Percentiles rank a stretch among this genome's conserved stretches.
These are phyloP conservation scores for Oedothorax gibbosus DNA, from an alignment of 1,140 invertebrate species.

Conservation along the genomic window DNA sequence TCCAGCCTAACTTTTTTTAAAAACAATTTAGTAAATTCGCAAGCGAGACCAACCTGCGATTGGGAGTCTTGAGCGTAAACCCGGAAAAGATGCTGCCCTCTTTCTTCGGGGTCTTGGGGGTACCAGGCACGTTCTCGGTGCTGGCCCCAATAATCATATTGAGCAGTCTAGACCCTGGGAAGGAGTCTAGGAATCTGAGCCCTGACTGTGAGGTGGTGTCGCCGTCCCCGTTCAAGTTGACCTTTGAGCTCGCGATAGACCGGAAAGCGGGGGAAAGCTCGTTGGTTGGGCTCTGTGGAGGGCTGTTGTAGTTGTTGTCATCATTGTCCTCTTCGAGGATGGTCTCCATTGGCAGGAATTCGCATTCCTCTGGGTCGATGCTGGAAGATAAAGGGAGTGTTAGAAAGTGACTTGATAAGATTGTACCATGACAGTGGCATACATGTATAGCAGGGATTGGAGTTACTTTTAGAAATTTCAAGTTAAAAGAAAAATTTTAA, in stretches of 20 bases:
- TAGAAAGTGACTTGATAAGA: too few relatives aligned
- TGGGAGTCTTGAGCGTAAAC: slow-evolving; percentile 53
- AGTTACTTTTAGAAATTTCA: too few relatives aligned
- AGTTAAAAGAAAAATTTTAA: too few relatives aligned
- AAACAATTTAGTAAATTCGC: too few relatives aligned
- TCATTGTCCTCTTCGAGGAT: slow-evolving; percentile 63
- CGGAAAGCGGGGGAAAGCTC: slow-evolving; percentile 49
- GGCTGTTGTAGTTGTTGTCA: slow-evolving; percentile 61
- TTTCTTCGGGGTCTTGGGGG: slow-evolving; percentile 22
- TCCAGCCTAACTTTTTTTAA: too few relatives aligned
- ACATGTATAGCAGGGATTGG: too few relatives aligned
- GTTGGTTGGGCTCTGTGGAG: slow-evolving; percentile 57
- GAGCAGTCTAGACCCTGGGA: slow-evolving; percentile 56
- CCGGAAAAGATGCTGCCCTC: slow-evolving; percentile 35
- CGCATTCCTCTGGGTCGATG: slow-evolving; percentile 62
- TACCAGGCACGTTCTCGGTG: slow-evolving; percentile 57
- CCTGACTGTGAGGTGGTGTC: slow-evolving; percentile 56
- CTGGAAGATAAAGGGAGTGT: slow-evolving; percentile 12
- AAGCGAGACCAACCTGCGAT: not conserved
- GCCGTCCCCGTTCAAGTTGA: slow-evolving; percentile 21
- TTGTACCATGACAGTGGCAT: too few relatives aligned
- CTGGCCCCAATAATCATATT: slow-evolving; percentile 63
- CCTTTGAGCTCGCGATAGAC: slow-evolving; percentile 31
- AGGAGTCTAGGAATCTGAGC: slow-evolving; percentile 38
- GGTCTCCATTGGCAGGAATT: slow-evolving; percentile 64